Evolutionary conservation across 2,113 vertebrate genomes (phyloP).

Genomic region (Bubo scandiacus): DNA sequence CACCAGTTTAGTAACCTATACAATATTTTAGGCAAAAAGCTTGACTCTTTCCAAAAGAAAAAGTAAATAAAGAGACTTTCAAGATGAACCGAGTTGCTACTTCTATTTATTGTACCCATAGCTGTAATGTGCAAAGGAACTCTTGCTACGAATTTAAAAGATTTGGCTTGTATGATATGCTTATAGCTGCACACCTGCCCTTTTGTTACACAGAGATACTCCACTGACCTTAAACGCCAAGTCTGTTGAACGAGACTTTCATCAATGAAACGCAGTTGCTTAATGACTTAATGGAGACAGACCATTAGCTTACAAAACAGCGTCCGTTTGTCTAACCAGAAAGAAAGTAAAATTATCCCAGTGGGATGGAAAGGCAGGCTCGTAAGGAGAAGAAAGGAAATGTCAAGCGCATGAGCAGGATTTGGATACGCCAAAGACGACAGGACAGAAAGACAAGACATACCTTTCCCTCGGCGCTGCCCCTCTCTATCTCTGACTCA

Average conservation of each 20-base stretch:
- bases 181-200: background rate
- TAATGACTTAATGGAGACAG: slow-evolving; percentile 47
- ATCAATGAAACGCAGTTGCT: background rate
- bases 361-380: background rate
- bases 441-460: slow-evolving; percentile 9
- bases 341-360: slow-evolving; percentile 17
- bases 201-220: background rate
- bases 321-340: background rate
- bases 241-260: slow-evolving; percentile 28
- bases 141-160: background rate
- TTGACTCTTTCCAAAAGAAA: background rate
- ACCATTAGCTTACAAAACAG: slow-evolving; percentile 36
- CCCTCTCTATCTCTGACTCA: slow-evolving; percentile 8
- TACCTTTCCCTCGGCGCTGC: slow-evolving; percentile 43
- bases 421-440: background rate
- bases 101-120: background rate
- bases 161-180: background rate
- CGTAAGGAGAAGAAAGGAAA: background rate
- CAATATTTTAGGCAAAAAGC: background rate
- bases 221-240: slow-evolving; percentile 15
- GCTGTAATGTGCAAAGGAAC: background rate
- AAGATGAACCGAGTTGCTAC: background rate
- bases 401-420: background rate
- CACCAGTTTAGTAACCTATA: background rate
- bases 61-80: background rate